These are phyloP conservation scores for Homalodisca vitripennis DNA, from an alignment of 1,140 invertebrate genomes.

Conservation along the genomic window DNA sequence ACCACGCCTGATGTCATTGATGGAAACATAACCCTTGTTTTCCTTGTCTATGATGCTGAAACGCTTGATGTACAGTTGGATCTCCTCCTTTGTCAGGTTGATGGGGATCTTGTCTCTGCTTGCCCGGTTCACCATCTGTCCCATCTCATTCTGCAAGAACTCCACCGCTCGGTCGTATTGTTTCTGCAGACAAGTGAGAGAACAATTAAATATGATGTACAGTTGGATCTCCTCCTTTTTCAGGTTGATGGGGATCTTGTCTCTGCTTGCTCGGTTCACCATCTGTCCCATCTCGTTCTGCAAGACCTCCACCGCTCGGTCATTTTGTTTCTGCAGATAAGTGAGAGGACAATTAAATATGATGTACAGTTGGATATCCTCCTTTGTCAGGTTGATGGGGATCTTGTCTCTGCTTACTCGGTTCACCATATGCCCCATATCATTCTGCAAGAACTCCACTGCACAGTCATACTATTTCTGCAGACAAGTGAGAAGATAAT, in stretches of 20 bases:
- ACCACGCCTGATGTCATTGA: conserved; percentile 93
- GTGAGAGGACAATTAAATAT: no score
- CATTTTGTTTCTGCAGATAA: conserved; percentile 70
- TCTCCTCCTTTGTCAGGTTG: conserved; percentile 93
- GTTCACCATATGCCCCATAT: conserved; percentile 97
- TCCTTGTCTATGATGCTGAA: conserved; percentile 96
- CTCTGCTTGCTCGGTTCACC: conserved; percentile 83
- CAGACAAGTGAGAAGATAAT: no score
- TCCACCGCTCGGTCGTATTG: conserved; percentile 78
- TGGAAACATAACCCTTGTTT: conserved; percentile 95
- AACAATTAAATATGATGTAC: no score
- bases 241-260: conserved; percentile 90
- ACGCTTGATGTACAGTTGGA: conserved; percentile 89
- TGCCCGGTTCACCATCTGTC: conserved; percentile 87
- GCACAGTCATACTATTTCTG: conserved; percentile 78
- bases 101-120: conserved; percentile 87
- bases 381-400: conserved; percentile 90
- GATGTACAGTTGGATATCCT: conserved; percentile 92
- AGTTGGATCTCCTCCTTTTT: conserved; percentile 92
- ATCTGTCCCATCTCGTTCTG: conserved; percentile 95
- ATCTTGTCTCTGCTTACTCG: conserved; percentile 82
- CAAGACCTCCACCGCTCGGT: conserved; percentile 80
- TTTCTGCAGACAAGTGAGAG: conserved; percentile 60
- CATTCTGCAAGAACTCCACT: conserved; percentile 80
- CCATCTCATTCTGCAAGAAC: conserved; percentile 95